These are phyloP conservation scores for Collichthys lucidus DNA, from an alignment of 2,113 vertebrate genomes.

Conservation along the genomic window DNA sequence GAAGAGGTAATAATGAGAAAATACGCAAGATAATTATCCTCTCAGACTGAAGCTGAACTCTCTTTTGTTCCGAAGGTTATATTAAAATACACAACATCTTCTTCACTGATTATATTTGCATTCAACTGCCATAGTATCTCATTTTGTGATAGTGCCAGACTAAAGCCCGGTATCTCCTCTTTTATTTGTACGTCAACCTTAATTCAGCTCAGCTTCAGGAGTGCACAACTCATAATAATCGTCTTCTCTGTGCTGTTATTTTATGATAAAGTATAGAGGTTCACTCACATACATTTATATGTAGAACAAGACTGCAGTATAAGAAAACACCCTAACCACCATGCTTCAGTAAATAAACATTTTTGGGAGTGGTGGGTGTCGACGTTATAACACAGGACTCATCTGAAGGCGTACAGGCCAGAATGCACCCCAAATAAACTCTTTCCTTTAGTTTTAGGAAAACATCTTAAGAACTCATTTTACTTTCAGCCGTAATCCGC, in stretches of 20 bases:
- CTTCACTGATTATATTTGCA: slow-evolving; percentile 46
- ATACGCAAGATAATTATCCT: slow-evolving; percentile 33
- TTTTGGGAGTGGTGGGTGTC: slow-evolving; percentile 79
- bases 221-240: slow-evolving; percentile 30
- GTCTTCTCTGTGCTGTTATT: neutral
- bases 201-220: slow-evolving; percentile 5
- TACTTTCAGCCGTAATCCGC: slow-evolving; percentile 37
- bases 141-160: neutral
- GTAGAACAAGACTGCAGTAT: slow-evolving; percentile 10
- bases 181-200: slow-evolving; percentile 13
- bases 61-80: slow-evolving; percentile 16
- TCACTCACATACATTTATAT: neutral
- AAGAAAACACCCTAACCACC: slow-evolving; percentile 70
- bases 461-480: slow-evolving; percentile 40
- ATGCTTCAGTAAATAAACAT: slow-evolving; percentile 76
- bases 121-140: slow-evolving; percentile 31
- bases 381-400: slow-evolving; percentile 34
- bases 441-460: slow-evolving; percentile 19
- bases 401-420: slow-evolving; percentile 39
- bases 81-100: slow-evolving; percentile 20
- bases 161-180: neutral
- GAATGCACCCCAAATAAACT: slow-evolving; percentile 52
- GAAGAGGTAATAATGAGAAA: slow-evolving; percentile 39
- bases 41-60: slow-evolving; percentile 32
- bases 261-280: neutral